Evolutionary conservation across 2,888 invertebrate species (phyloP).

Genomic region (Deroplatys truncata): DNA sequence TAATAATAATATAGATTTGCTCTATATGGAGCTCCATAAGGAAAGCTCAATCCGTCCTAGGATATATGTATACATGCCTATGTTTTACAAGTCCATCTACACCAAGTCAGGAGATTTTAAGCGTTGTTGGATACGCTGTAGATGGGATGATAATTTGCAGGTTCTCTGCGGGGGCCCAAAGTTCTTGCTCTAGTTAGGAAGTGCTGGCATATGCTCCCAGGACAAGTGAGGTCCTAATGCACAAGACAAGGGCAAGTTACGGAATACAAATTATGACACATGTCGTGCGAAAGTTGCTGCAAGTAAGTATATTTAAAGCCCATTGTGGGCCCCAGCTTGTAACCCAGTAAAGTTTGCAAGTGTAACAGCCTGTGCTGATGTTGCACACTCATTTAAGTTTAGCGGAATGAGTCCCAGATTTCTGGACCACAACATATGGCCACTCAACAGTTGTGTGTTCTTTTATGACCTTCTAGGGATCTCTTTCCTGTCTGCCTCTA

Average conservation of each 20-base stretch:
- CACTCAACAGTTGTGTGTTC: neutral
- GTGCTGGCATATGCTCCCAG: neutral
- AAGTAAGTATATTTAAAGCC: neutral
- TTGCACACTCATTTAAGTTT: neutral
- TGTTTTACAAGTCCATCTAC: no score
- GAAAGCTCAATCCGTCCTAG: no score
- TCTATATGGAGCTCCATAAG: no score
- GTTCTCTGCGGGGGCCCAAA: neutral
- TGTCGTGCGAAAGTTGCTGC: neutral
- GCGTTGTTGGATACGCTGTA: neutral
- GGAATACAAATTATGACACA: neutral
- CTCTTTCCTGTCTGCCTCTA: neutral
- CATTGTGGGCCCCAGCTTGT: neutral
- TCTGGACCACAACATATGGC: neutral
- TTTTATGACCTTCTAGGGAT: neutral
- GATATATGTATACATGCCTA: no score
- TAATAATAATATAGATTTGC: no score
- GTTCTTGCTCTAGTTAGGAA: neutral
- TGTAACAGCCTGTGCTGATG: neutral
- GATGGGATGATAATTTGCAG: neutral
- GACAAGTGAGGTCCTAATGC: neutral
- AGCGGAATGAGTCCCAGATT: neutral
- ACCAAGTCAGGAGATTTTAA: neutral
- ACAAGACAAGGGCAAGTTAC: neutral
- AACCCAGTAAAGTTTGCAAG: neutral